Percentiles rank a stretch among this genome's conserved stretches.
Evolutionary conservation across 1,140 invertebrate genomes (phyloP).

Genomic region (Bemisia tabaci): DNA sequence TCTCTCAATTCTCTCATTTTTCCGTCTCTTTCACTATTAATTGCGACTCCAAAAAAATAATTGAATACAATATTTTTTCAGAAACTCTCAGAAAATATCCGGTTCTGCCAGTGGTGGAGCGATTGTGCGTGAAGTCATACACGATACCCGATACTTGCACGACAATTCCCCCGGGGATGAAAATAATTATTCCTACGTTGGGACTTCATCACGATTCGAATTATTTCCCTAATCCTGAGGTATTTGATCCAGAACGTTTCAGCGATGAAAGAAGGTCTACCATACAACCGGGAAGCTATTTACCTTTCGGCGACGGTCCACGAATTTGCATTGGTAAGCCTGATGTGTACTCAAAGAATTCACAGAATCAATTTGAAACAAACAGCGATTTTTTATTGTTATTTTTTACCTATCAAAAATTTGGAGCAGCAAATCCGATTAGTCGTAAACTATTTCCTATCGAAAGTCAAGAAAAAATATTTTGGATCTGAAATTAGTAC

Average conservation of each 20-base stretch:
- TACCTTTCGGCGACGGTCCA: slow-evolving; percentile 41
- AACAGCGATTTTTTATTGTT: too few species aligned
- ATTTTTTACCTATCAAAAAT: too few species aligned
- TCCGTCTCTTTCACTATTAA: too few species aligned
- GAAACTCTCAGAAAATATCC: slow-evolving; percentile 29
- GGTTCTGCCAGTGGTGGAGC: slow-evolving; percentile 29
- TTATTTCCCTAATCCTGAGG: slow-evolving; percentile 50
- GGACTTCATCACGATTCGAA: slow-evolving; percentile 45
- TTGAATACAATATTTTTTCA: slow-evolving; percentile 11
- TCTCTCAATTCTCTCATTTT: too few species aligned
- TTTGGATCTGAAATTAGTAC: too few species aligned
- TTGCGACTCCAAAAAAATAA: too few species aligned
- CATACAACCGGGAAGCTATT: slow-evolving; percentile 25
- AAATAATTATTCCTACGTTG: slow-evolving; percentile 42
- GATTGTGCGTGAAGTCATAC: slow-evolving; percentile 34
- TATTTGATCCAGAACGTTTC: slow-evolving; percentile 62
- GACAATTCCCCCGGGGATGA: slow-evolving; percentile 41
- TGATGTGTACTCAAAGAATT: too few species aligned
- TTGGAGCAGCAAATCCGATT: too few species aligned
- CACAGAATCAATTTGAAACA: too few species aligned
- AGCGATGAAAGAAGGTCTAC: slow-evolving; percentile 32
- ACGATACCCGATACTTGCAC: slow-evolving; percentile 40
- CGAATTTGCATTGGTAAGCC: slow-evolving; percentile 34
- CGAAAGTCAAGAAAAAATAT: too few species aligned
- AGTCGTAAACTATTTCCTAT: too few species aligned